Evolutionary conservation across 1,140 invertebrate species (phyloP), one percentile per base, ranked within the genome.

Genomic region (Ceratina japonica): DNA sequence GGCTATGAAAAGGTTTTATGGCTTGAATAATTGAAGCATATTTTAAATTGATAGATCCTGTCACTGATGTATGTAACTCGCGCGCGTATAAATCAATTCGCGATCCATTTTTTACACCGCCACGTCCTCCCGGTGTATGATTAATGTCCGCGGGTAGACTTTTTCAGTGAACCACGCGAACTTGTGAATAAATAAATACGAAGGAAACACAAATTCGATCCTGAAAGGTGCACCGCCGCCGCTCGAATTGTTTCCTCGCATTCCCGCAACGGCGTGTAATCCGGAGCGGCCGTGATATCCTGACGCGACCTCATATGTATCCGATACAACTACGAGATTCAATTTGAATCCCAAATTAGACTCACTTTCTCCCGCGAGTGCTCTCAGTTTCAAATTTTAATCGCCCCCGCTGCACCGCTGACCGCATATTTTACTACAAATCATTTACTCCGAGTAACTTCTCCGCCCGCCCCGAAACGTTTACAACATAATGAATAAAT

Each of bases 401-500:
- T 70, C 20, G 56, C 20, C 24, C 18, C 12, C 7, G 3, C 20
- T 8, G 15, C 37, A 24, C 44, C 20, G 1, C 37, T 20, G 13
- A 8, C 5, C 20, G 16, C 10, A 10, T 72, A 49, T 61, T 27
- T 24, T 18, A 22, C 20, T 44, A 13, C n/a, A 59, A 59, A 59
- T 59, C 56, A 71, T 59, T 59, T 13, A n/a, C n/a, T 18, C 20
- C 20, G 31, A 8, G 24, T 13, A 62, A 27, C 27, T n/a, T 54
- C 52, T n/a, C 22, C 7, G 10, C 18, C 51, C 10, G 10, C 16
- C 3, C 16, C 20, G 24, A 49, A 49, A 49, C 37, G 24, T 61
- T 72, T n/a, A 22, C 31, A 49, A 61, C 22, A 61, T 27, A 61
- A 72, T 61, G 56, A 72, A 72, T 72, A 61, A 72, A 61, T 61